phyloP scores from a whole-genome alignment of 2,113 vertebrate species.

The Chinchilla lanigera region DNA sequence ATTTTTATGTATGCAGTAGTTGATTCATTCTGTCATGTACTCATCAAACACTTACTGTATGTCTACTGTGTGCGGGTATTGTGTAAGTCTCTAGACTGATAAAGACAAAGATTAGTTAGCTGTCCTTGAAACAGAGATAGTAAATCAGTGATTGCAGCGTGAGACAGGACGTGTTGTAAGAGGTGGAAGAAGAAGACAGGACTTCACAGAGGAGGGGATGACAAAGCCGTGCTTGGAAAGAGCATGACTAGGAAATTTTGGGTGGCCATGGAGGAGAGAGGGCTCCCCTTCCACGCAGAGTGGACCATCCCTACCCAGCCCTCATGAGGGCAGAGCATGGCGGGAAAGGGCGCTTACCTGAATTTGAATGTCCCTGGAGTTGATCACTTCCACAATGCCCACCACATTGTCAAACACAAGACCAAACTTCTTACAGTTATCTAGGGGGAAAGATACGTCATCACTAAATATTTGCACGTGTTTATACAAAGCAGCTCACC shows the following conservation, averaged over 20 bases:
- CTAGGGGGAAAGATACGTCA: conserved; percentile 83
- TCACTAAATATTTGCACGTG: background rate
- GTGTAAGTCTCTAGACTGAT: background rate
- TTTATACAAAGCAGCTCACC: background rate
- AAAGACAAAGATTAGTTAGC: background rate
- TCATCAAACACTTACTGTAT: background rate
- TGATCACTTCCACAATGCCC: conserved; percentile 98
- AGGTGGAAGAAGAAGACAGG: background rate
- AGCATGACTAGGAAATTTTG: background rate
- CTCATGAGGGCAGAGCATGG: fast-evolving
- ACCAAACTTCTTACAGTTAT: conserved; percentile 97
- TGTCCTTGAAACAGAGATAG: background rate
- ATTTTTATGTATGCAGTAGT: background rate
- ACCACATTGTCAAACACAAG: conserved; percentile 98
- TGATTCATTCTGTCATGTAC: background rate
- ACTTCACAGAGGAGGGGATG: background rate
- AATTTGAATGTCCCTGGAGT: conserved; percentile 94
- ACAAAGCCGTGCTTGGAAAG: background rate
- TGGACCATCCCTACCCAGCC: background rate
- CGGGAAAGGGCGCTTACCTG: conserved; percentile 87
- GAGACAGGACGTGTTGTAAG: background rate
- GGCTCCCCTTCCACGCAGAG: background rate
- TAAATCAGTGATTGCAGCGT: background rate
- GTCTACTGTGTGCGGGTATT: background rate
- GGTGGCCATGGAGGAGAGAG: fast-evolving